These are phyloP conservation scores for Cynopterus sphinx DNA, from an alignment of 2,797 vertebrate genomes.

Conservation along the genomic window DNA sequence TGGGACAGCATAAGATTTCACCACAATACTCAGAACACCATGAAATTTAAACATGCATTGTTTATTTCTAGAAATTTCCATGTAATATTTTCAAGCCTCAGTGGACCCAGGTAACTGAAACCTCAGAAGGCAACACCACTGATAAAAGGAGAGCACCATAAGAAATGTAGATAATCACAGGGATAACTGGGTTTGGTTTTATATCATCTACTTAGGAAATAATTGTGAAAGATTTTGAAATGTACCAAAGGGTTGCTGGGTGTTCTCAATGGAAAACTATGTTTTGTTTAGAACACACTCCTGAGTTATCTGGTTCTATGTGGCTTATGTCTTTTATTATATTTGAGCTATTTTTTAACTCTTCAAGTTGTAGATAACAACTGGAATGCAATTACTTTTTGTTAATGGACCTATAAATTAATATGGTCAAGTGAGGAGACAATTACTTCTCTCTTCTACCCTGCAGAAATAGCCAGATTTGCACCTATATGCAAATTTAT, in stretches of 20 bases:
- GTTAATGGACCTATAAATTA: background rate
- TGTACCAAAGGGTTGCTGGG: background rate
- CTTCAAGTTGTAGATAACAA: background rate
- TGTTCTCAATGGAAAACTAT: background rate
- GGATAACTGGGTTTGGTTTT: background rate
- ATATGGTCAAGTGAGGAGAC: background rate
- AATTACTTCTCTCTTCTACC: background rate
- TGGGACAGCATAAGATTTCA: background rate
- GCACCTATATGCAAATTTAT: background rate
- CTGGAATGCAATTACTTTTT: background rate
- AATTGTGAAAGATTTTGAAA: background rate
- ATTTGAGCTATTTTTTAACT: background rate
- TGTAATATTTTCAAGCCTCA: background rate
- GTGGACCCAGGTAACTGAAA: background rate
- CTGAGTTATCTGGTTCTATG: background rate
- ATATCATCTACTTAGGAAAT: background rate
- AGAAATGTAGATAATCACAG: background rate
- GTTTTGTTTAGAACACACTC: background rate
- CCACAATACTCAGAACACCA: background rate
- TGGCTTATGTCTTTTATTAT: background rate
- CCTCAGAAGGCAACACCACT: background rate
- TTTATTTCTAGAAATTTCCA: background rate
- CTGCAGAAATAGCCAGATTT: background rate
- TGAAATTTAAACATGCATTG: background rate
- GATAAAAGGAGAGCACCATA: background rate